These are phyloP conservation scores for Bufo gargarizans DNA, from an alignment of 2,113 vertebrate species.

Conservation along the genomic window DNA sequence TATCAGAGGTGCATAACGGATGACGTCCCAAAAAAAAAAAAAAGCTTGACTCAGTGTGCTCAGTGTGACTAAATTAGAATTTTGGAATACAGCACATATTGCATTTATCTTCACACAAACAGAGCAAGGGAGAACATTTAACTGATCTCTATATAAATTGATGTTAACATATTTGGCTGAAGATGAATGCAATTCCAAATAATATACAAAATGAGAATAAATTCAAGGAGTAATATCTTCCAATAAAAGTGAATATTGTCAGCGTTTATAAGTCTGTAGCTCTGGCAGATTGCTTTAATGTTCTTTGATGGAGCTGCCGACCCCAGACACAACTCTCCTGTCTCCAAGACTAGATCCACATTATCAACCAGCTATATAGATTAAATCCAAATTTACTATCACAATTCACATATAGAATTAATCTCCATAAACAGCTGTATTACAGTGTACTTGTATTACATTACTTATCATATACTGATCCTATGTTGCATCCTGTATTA, in stretches of 20 bases:
- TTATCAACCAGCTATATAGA: neutral
- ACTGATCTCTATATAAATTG: slow-evolving; percentile 27
- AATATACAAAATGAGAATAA: slow-evolving; percentile 31
- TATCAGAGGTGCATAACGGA: neutral
- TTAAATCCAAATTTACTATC: neutral
- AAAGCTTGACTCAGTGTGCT: neutral
- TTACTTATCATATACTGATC: neutral
- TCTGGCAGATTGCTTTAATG: neutral
- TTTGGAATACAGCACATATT: slow-evolving; percentile 18
- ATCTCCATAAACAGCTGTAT: no score
- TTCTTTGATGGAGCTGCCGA: neutral
- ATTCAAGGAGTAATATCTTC: slow-evolving; percentile 24
- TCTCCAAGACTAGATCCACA: neutral
- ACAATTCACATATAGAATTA: neutral
- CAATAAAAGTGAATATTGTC: slow-evolving; percentile 23
- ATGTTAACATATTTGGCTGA: slow-evolving; percentile 20
- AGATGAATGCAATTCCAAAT: slow-evolving; percentile 5
- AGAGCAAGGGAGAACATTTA: neutral
- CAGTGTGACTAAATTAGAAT: slow-evolving; percentile 2
- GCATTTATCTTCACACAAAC: neutral
- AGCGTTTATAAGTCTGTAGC: neutral
- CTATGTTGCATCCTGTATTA: neutral
- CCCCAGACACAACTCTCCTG: neutral
- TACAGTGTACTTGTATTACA: neutral
- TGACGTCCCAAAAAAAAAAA: neutral